These are phyloP conservation scores for Lacerta agilis DNA, from an alignment of 2,797 vertebrate species.

Conservation along the genomic window DNA sequence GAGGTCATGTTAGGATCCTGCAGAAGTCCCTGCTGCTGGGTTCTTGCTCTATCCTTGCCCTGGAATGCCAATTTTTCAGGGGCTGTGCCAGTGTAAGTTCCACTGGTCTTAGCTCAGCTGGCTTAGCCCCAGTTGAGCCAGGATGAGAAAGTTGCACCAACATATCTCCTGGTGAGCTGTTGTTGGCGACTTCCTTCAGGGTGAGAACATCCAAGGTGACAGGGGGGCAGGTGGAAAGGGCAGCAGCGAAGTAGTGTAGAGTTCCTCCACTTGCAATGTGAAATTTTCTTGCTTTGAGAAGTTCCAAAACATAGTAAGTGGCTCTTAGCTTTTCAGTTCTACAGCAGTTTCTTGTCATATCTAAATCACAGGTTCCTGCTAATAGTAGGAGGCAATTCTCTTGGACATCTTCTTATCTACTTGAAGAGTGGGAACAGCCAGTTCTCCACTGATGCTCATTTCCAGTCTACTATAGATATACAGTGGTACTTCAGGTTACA, in stretches of 20 bases:
- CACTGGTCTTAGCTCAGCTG: no score
- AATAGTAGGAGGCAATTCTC: conserved; percentile 9
- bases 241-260: conserved; percentile 46
- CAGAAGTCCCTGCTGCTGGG: no score
- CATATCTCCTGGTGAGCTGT: no score
- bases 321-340: conserved; percentile 43
- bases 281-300: conserved; percentile 57
- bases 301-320: conserved; percentile 61
- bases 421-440: neutral
- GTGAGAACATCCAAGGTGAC: conserved; percentile 37
- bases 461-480: neutral
- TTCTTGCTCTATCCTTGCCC: no score
- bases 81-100: no score
- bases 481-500: no score
- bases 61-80: no score
- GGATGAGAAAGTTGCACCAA: no score
- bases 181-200: neutral
- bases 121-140: no score
- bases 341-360: conserved; percentile 20
- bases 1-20: no score
- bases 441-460: neutral
- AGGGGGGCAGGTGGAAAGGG: conserved; percentile 50
- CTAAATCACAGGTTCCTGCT: conserved; percentile 18
- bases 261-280: conserved; percentile 24
- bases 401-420: neutral